Conservation (phyloP, 2,113 vertebrate genomes). For the Pseudopodoces humilis region DNA sequence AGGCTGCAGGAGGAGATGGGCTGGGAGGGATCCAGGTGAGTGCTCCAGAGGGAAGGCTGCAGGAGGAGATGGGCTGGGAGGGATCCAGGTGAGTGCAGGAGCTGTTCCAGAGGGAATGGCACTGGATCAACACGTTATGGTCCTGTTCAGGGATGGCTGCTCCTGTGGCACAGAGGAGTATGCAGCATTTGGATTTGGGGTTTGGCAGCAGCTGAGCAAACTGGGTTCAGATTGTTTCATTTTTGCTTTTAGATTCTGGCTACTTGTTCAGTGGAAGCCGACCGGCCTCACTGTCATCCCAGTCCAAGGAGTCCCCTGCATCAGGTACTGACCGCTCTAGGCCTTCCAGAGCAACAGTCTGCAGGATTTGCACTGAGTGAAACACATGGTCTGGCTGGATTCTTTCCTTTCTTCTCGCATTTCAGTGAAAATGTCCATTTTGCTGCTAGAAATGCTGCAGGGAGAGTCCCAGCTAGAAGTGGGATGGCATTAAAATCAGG, state of each 20-base stretch:
- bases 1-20: no score
- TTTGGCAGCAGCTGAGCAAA: not conserved
- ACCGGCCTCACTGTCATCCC: slow-evolving; percentile 77
- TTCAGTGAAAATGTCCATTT: not conserved
- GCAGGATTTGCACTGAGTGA: not conserved
- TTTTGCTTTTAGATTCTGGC: slow-evolving; percentile 84
- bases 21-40: not conserved
- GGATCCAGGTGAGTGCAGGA: not conserved
- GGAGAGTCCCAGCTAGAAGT: not conserved
- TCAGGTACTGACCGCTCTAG: slow-evolving; percentile 77
- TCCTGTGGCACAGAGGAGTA: not conserved
- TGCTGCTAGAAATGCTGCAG: not conserved
- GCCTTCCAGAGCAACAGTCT: not conserved
- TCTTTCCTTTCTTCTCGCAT: not conserved
- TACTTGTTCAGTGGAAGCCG: slow-evolving; percentile 94
- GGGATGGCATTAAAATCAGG: not conserved
- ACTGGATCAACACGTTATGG: rapidly evolving
- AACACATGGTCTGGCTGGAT: not conserved
- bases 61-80: slow-evolving; percentile 42
- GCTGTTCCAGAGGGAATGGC: rapidly evolving
- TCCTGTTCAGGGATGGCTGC: not conserved
- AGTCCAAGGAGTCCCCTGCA: slow-evolving; percentile 78
- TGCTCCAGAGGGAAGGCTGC: not conserved
- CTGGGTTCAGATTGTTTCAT: not conserved
- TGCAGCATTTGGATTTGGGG: not conserved